A percentile compares a stretch with the other conserved stretches of the same genome.
These are phyloP conservation scores for Aegotheles bennettii DNA, from an alignment of 2,113 vertebrate species.

Conservation along the genomic window DNA sequence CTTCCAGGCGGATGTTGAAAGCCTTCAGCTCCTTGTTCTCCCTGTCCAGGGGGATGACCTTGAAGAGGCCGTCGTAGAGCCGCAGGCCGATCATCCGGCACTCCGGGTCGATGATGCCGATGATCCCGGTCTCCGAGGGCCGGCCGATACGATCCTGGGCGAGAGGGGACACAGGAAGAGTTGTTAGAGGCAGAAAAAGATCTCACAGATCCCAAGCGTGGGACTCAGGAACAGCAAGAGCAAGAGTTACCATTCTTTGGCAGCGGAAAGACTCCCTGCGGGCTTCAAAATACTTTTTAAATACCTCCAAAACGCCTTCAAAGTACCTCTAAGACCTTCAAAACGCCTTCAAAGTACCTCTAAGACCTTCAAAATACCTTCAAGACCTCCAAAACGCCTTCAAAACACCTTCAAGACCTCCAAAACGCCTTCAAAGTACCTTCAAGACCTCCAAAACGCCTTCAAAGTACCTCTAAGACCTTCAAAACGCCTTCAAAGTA, in stretches of 20 bases:
- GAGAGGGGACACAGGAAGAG: neutral
- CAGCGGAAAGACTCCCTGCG: neutral
- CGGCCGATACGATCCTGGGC: slow-evolving; percentile 93
- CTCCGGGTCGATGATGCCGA: slow-evolving; percentile 96
- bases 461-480: no score
- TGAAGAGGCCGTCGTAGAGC: slow-evolving; percentile 95
- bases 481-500: no score
- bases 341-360: no score
- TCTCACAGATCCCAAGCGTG: accelerated
- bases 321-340: no score
- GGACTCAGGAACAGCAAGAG: neutral
- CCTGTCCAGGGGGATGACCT: slow-evolving; percentile 93
- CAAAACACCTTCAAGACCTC: no score
- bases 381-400: no score
- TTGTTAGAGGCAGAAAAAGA: accelerated
- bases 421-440: no score
- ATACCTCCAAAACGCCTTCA: no score
- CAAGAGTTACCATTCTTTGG: no score
- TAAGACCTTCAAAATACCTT: no score
- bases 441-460: no score
- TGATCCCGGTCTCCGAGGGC: slow-evolving; percentile 95
- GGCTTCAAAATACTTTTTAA: no score
- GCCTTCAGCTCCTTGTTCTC: slow-evolving; percentile 97
- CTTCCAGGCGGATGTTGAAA: slow-evolving; percentile 96
- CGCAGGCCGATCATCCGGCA: slow-evolving; percentile 97